Evolutionary conservation across 2,888 invertebrate genomes (phyloP).

Genomic region (Erebia epiphron): DNA sequence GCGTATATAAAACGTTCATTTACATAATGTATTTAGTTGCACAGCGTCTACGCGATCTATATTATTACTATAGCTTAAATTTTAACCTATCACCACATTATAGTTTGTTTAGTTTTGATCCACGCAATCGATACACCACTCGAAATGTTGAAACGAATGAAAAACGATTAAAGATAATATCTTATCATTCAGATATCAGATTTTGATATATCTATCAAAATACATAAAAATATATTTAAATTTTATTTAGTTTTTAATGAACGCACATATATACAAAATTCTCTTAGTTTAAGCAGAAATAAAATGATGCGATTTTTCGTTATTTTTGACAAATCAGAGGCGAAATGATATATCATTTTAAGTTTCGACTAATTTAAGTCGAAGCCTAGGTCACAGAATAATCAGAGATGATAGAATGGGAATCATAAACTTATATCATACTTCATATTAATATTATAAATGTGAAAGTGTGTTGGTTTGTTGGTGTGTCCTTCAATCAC

Average conservation of each 20-base stretch:
- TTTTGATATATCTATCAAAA: slow-evolving; percentile 8
- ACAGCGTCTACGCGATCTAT: slow-evolving; percentile 5
- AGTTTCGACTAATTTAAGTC: neutral
- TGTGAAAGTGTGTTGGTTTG: too few relatives aligned
- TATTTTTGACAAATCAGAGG: neutral
- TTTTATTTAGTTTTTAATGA: neutral
- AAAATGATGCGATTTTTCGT: neutral
- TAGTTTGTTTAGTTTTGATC: slow-evolving; percentile 25
- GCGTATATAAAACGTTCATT: slow-evolving; percentile 18
- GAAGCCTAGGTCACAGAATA: neutral
- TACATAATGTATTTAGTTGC: slow-evolving; percentile 7
- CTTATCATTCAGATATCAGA: too few relatives aligned
- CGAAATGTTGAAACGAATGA: slow-evolving; percentile 9
- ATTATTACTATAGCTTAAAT: slow-evolving; percentile 25
- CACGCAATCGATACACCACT: slow-evolving; percentile 28
- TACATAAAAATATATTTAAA: neutral
- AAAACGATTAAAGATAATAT: neutral
- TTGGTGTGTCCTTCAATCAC: too few relatives aligned
- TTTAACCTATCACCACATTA: slow-evolving; percentile 34
- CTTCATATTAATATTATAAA: neutral
- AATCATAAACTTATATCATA: neutral
- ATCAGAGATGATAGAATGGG: neutral
- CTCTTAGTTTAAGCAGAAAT: neutral
- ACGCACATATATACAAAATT: neutral
- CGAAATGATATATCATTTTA: neutral